Percentiles rank a stretch among this genome's conserved stretches.
Conservation (phyloP, 2,797 vertebrate genomes). For the Alosa sapidissima region DNA sequence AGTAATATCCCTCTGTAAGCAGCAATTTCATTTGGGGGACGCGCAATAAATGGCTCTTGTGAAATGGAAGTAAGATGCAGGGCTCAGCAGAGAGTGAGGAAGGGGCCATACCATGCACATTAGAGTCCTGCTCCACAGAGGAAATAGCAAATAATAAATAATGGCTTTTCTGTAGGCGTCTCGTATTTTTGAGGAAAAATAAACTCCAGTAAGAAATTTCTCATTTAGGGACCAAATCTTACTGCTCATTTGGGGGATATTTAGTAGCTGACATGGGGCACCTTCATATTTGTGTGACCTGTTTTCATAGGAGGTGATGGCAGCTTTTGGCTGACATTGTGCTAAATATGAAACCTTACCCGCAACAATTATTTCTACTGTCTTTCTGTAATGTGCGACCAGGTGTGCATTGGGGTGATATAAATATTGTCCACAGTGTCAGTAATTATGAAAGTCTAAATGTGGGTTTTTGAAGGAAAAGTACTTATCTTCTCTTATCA, state of each 20-base stretch:
- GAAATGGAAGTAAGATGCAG: constrained; percentile 46
- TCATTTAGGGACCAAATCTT: constrained; percentile 21
- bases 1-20: constrained; percentile 76
- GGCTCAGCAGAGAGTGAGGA: constrained; percentile 60
- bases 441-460: not conserved
- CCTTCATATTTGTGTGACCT: constrained; percentile 4
- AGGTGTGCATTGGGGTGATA: not conserved
- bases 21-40: constrained; percentile 71
- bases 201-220: constrained; percentile 38
- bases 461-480: not conserved
- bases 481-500: constrained; percentile 27
- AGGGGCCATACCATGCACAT: constrained; percentile 75
- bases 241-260: constrained; percentile 18
- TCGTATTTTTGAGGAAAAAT: constrained; percentile 48
- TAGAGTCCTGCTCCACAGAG: constrained; percentile 56
- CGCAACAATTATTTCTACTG: constrained; percentile 3
- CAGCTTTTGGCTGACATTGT: constrained; percentile 22
- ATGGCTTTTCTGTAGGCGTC: constrained; percentile 55
- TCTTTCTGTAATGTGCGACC: constrained; percentile 3
- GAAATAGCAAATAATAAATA: constrained; percentile 70
- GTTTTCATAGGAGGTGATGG: constrained; percentile 22
- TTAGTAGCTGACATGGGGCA: constrained; percentile 24
- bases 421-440: not conserved
- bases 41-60: constrained; percentile 68
- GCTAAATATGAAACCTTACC: constrained; percentile 23